Evolutionary conservation across 2,888 invertebrate genomes (phyloP), one percentile per base, ranked within the genome.

Genomic region (Trachelus troglodyta): DNA sequence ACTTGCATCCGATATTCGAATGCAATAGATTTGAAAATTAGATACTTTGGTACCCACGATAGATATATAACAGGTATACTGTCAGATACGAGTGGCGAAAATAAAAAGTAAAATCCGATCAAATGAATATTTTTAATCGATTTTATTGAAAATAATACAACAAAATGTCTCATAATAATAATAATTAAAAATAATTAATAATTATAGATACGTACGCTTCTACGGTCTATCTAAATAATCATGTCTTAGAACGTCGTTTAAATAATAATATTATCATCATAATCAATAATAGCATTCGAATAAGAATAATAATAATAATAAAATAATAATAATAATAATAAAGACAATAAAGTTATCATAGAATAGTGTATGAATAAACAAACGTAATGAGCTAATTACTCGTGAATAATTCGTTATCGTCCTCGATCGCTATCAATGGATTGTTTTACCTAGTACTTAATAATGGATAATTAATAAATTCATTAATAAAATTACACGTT

Each of bases 141-240:
- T 91, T 91, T 91, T 91, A 91, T 91, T 91, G 91, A 90, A 91
- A 91, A 91, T 91, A 91, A 91, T 91, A 91, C 91, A 91, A 91
- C 91, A 91, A 91, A 91, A 91, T 91, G 88, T 90, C 87, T 91
- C 87, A 88, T 88, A 85, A 86, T 89, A 89, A 89, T 88, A 86
- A 85, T 88, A 88, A 89, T 88, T 90, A 90, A 88, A 89, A 91
- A 90, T 89, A 90, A 91, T 90, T 88, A 89, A 90, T 91, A 90
- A 89, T 89, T 88, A 91, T 89, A 87, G 88, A 88, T 90, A 90
- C 89, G 89, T 89, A 89, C 87, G 88, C 87, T 84, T 87, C 89
- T 91, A 90, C 87, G 88, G 87, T 89, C 87, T 90, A 89, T 88
- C 87, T 89, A 89, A 86, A 88, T 87, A 89, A 90, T 90, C 89